phyloP scores from a whole-genome alignment of 2,113 vertebrate genomes.

The Lophura nycthemera region DNA sequence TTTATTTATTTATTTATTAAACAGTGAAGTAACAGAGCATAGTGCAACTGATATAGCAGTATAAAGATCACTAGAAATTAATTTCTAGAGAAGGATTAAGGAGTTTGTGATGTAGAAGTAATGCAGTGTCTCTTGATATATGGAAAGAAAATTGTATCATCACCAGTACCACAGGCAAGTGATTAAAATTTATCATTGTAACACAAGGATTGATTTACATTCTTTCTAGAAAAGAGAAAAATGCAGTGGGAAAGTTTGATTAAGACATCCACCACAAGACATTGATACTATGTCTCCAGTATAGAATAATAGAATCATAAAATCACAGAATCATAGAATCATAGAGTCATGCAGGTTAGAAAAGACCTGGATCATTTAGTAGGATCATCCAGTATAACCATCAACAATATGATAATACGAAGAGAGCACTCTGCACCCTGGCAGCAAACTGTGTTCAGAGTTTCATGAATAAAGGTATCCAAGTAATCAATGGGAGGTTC shows the following conservation, averaged over 20 bases:
- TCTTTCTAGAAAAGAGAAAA: not conserved
- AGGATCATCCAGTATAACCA: too few relatives aligned
- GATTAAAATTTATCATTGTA: not conserved
- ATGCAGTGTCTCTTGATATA: not conserved
- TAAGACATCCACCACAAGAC: not conserved
- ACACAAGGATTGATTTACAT: not conserved
- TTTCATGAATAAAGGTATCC: not conserved
- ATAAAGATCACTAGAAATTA: not conserved
- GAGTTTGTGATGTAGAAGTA: not conserved
- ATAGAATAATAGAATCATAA: too few relatives aligned
- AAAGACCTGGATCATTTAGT: too few relatives aligned
- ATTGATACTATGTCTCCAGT: not conserved
- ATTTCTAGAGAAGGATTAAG: not conserved
- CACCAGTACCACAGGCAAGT: not conserved
- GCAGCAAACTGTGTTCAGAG: not conserved
- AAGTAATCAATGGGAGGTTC: not conserved
- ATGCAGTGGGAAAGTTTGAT: not conserved
- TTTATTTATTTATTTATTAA: not conserved
- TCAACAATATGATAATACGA: not conserved
- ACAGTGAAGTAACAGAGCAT: not conserved
- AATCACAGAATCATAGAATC: too few relatives aligned
- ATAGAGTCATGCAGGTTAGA: too few relatives aligned
- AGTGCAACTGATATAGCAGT: not conserved
- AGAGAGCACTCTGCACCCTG: fast-evolving
- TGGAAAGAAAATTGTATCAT: not conserved